Conservation (phyloP, 2,797 vertebrate genomes). For the Meriones psammophilus region DNA sequence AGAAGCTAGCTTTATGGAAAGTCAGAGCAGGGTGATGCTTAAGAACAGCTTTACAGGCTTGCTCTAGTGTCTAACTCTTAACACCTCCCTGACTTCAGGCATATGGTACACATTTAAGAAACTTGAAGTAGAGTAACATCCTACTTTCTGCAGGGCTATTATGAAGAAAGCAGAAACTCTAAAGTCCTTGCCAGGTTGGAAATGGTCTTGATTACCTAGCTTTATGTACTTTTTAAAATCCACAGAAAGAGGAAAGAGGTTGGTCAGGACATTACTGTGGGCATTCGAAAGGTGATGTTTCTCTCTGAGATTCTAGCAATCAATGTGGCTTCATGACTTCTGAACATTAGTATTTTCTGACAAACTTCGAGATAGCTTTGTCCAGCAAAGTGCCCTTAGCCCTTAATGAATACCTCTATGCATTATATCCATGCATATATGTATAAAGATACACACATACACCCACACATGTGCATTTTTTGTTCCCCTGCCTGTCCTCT, state of each 20-base stretch:
- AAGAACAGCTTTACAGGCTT: background rate
- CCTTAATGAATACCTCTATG: background rate
- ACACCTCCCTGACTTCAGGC: background rate
- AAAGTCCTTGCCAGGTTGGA: background rate
- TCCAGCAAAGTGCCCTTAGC: background rate
- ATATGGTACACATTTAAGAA: background rate
- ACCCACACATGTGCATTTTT: background rate
- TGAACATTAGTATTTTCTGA: slow-evolving; percentile 9
- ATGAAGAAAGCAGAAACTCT: background rate
- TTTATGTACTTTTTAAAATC: slow-evolving; percentile 2
- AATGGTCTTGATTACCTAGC: background rate
- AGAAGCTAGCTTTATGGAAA: slow-evolving; percentile 13
- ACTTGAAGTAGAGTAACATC: slow-evolving; percentile 34
- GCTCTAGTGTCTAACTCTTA: background rate
- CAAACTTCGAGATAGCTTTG: background rate
- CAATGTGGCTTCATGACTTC: background rate
- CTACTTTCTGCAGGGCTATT: background rate
- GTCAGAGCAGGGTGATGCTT: background rate
- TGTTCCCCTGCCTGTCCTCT: background rate
- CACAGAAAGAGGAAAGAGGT: background rate
- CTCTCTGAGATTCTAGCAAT: background rate
- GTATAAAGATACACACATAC: background rate
- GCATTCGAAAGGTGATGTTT: background rate
- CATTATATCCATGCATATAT: background rate
- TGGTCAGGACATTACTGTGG: background rate